A percentile compares a stretch with the other conserved stretches of the same genome.
These are phyloP conservation scores for Distichodus sexfasciatus DNA, from an alignment of 2,797 vertebrate genomes.

Conservation along the genomic window DNA sequence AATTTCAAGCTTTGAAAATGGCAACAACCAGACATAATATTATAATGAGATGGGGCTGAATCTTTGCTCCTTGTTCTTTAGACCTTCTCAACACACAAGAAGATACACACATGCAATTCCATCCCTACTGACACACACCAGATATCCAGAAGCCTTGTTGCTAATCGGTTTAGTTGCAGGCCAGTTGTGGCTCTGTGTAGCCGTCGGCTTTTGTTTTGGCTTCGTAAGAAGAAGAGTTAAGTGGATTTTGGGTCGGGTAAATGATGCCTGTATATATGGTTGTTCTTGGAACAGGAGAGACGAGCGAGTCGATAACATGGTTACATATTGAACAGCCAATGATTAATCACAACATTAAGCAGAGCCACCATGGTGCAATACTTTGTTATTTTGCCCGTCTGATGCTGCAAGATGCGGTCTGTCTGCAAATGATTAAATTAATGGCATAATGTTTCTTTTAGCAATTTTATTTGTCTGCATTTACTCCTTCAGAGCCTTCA, in stretches of 20 bases:
- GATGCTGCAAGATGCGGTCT: conserved; percentile 32
- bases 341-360: conserved; percentile 48
- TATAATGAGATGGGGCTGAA: conserved; percentile 55
- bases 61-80: conserved; percentile 66
- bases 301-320: conserved; percentile 48
- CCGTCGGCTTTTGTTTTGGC: conserved; percentile 70
- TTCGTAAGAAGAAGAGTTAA: conserved; percentile 68
- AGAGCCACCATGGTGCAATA: conserved; percentile 33
- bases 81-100: conserved; percentile 48
- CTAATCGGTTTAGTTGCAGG: conserved; percentile 83
- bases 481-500: conserved; percentile 5
- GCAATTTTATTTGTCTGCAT: conserved; percentile 37
- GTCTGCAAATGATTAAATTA: conserved; percentile 45
- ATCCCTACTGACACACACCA: conserved; percentile 83
- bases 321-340: conserved; percentile 45
- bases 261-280: conserved; percentile 58
- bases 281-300: conserved; percentile 58
- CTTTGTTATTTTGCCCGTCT: conserved; percentile 44
- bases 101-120: conserved; percentile 45
- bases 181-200: conserved; percentile 70
- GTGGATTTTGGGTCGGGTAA: conserved; percentile 71
- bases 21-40: conserved; percentile 76
- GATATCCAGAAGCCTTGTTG: conserved; percentile 80
- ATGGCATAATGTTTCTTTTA: conserved; percentile 49
- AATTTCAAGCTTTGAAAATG: conserved; percentile 67